phyloP scores from a whole-genome alignment of 2,113 vertebrate genomes.

The Thunnus thynnus region DNA sequence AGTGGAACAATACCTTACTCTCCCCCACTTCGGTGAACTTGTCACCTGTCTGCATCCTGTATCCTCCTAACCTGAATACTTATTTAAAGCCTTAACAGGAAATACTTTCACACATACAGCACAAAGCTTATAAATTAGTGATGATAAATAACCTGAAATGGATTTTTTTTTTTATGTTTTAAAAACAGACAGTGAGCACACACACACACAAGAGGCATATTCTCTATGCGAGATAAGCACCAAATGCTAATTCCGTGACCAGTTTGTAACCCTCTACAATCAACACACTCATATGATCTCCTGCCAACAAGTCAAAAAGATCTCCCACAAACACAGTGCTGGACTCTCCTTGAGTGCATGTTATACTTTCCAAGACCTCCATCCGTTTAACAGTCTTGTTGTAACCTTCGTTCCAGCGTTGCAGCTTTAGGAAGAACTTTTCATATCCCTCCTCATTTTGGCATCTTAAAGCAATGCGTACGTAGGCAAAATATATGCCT shows the following conservation, averaged over 20 bases:
- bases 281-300: constrained; percentile 16
- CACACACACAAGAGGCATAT: neutral
- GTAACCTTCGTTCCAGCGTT: neutral
- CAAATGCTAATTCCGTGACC: constrained; percentile 11
- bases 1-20: too few species aligned
- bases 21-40: too few species aligned
- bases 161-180: too few species aligned
- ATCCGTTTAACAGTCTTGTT: rapidly evolving
- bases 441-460: rapidly evolving
- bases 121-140: neutral
- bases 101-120: neutral
- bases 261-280: neutral
- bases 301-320: neutral
- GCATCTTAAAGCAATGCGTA: neutral
- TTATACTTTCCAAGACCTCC: rapidly evolving
- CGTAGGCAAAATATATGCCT: constrained; percentile 33
- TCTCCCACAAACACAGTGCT: constrained; percentile 24
- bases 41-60: neutral
- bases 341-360: rapidly evolving
- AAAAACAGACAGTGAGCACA: neutral
- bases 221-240: constrained; percentile 1
- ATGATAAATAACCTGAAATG: neutral
- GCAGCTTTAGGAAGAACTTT: neutral
- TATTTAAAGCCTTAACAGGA: neutral
- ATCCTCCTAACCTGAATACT: neutral